Percentiles rank a stretch among this genome's conserved stretches.
Conservation (phyloP, 23 tunicate species). For the Ciona savignyi region DNA sequence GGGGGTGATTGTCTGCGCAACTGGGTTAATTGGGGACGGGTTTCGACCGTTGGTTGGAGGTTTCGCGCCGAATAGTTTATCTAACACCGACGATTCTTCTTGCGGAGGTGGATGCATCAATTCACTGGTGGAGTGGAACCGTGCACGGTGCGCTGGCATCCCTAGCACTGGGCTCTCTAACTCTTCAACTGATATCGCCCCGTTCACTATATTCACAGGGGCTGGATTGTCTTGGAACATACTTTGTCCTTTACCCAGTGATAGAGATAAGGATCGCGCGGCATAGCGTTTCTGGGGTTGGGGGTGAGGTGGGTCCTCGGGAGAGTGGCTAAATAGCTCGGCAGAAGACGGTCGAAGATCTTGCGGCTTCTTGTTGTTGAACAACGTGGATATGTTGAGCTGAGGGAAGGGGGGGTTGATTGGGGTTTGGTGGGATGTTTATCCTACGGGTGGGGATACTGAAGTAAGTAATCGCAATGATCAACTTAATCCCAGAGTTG, state of each 20-base stretch:
- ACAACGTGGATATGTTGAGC: slow-evolving; percentile 37
- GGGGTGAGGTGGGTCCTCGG: not conserved
- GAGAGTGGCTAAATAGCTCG: slow-evolving; percentile 8
- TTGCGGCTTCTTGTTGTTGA: slow-evolving; percentile 2
- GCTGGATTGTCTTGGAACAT: not conserved
- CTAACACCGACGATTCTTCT: slow-evolving; percentile 5
- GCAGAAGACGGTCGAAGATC: slow-evolving; percentile 28
- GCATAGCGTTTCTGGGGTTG: slow-evolving; percentile 17
- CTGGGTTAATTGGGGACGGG: no score
- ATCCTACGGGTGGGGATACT: no score
- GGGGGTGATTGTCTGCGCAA: not conserved
- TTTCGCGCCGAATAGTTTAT: slow-evolving; percentile 5
- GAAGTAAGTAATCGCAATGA: no score
- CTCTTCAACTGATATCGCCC: slow-evolving; percentile 55
- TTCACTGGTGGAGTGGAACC: slow-evolving; percentile 39
- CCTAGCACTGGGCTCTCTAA: slow-evolving; percentile 56
- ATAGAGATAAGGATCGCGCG: slow-evolving; percentile 34
- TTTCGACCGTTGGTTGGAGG: no score
- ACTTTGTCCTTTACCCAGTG: slow-evolving; percentile 15
- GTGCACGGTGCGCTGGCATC: slow-evolving; percentile 20
- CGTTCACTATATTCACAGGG: slow-evolving; percentile 20
- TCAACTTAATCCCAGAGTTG: no score
- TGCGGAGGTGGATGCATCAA: not conserved
- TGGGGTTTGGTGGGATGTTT: no score
- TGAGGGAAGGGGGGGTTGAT: no score